Conservation (phyloP, 1,140 invertebrate genomes). For the Tyrophagus putrescentiae region DNA sequence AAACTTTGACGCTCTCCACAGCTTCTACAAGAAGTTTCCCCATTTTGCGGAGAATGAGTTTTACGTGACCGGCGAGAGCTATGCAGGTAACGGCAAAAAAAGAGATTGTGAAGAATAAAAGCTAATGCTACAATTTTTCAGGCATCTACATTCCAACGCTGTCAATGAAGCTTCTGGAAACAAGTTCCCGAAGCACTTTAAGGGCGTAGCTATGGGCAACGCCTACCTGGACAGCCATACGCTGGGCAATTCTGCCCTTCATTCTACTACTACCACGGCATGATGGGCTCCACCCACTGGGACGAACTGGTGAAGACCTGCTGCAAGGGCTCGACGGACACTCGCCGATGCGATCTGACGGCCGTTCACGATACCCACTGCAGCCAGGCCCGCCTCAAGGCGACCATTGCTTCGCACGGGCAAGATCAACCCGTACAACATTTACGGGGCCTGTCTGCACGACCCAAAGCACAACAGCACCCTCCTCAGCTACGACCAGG, state of each 20-base stretch:
- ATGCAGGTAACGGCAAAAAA: slow-evolving; percentile 36
- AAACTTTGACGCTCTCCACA: slow-evolving; percentile 36
- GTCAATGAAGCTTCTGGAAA: slow-evolving; percentile 38
- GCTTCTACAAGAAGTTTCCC: slow-evolving; percentile 40
- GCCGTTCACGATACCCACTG: neutral
- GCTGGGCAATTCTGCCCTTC: slow-evolving; percentile 37
- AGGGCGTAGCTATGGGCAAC: slow-evolving; percentile 41
- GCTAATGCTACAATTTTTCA: too few relatives aligned
- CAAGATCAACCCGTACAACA: slow-evolving; percentile 35
- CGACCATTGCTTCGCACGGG: neutral
- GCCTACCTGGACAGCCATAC: slow-evolving; percentile 34
- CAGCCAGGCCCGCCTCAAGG: neutral
- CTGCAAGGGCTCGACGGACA: slow-evolving; percentile 2
- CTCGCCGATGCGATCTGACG: slow-evolving; percentile 7
- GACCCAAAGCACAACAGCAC: neutral
- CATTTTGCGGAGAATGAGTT: slow-evolving; percentile 35
- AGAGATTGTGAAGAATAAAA: too few relatives aligned
- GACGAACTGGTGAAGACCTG: neutral
- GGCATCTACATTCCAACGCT: slow-evolving; percentile 40
- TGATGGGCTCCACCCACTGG: slow-evolving; percentile 31
- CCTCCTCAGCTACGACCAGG: neutral
- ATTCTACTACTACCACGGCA: slow-evolving; percentile 40
- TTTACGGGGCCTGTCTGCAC: slow-evolving; percentile 32
- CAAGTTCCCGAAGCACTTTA: slow-evolving; percentile 5
- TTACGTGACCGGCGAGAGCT: slow-evolving; percentile 38